These are phyloP conservation scores for Nomada goodeniana DNA, from an alignment of 2,888 invertebrate genomes.

Conservation along the genomic window DNA sequence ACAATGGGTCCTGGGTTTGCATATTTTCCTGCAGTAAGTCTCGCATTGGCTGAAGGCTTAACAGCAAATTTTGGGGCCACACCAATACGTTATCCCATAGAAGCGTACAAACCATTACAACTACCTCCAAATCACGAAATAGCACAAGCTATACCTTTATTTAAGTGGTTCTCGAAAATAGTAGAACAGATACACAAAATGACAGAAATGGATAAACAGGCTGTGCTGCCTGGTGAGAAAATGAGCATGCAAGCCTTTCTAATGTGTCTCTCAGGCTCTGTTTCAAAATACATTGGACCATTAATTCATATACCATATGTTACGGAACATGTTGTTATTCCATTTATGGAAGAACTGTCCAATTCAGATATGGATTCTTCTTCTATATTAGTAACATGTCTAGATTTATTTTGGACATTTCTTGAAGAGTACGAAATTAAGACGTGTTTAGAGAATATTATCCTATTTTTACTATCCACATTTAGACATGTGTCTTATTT, in stretches of 20 bases:
- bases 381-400: conserved; percentile 77
- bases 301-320: conserved; percentile 88
- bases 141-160: conserved; percentile 83
- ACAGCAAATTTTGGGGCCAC: conserved; percentile 92
- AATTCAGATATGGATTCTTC: conserved; percentile 40
- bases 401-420: conserved; percentile 89
- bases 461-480: conserved; percentile 87
- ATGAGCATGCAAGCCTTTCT: conserved; percentile 78
- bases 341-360: conserved; percentile 83
- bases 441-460: conserved; percentile 87
- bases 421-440: conserved; percentile 88
- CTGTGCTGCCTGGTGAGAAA: conserved; percentile 58
- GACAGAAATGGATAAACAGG: conserved; percentile 38
- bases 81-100: conserved; percentile 89
- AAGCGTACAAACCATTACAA: conserved; percentile 89
- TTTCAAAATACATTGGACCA: conserved; percentile 87
- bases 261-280: conserved; percentile 77
- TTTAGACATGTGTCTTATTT: conserved; percentile 87
- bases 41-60: conserved; percentile 91
- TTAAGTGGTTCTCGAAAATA: conserved; percentile 84
- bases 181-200: conserved; percentile 72
- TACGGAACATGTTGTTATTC: conserved; percentile 89
- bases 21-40: conserved; percentile 92
- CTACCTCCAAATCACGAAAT: conserved; percentile 76
- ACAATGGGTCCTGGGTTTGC: conserved; percentile 90